phyloP scores from a whole-genome alignment of 2,888 invertebrate genomes.

The Xylota segnis region DNA sequence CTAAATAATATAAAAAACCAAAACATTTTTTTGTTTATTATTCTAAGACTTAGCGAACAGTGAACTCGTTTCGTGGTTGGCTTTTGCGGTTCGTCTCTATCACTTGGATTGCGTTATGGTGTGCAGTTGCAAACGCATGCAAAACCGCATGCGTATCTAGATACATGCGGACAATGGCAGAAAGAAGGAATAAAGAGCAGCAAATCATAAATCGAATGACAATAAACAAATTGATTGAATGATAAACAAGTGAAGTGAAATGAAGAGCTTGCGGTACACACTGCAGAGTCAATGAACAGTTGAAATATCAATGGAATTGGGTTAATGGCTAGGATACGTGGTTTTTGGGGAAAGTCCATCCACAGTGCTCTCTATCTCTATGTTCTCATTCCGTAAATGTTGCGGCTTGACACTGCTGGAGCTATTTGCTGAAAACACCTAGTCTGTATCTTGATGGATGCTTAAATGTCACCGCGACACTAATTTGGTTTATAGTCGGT shows the following conservation, averaged over 20 bases:
- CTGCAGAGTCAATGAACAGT: constrained; percentile 27
- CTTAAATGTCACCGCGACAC: neutral
- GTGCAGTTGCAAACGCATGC: constrained; percentile 37
- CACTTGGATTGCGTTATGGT: constrained; percentile 22
- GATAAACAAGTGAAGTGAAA: constrained; percentile 34
- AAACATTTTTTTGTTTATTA: constrained; percentile 20
- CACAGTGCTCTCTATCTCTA: neutral
- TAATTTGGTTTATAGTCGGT: neutral
- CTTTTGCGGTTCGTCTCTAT: constrained; percentile 38
- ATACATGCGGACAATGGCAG: neutral
- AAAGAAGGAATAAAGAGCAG: neutral
- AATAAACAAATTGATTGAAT: constrained; percentile 54
- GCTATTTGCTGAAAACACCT: neutral
- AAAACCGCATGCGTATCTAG: constrained; percentile 55
- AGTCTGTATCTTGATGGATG: neutral
- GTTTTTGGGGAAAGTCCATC: neutral
- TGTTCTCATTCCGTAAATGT: neutral
- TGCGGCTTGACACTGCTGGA: neutral
- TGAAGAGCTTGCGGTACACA: neutral
- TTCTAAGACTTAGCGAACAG: constrained; percentile 41
- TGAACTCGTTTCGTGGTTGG: constrained; percentile 34
- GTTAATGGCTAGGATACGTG: neutral
- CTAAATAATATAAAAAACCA: neutral
- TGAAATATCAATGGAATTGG: neutral
- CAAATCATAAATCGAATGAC: constrained; percentile 39